Evolutionary conservation across 2,888 invertebrate species (phyloP).

Genomic region (Ormyrus labotus): DNA sequence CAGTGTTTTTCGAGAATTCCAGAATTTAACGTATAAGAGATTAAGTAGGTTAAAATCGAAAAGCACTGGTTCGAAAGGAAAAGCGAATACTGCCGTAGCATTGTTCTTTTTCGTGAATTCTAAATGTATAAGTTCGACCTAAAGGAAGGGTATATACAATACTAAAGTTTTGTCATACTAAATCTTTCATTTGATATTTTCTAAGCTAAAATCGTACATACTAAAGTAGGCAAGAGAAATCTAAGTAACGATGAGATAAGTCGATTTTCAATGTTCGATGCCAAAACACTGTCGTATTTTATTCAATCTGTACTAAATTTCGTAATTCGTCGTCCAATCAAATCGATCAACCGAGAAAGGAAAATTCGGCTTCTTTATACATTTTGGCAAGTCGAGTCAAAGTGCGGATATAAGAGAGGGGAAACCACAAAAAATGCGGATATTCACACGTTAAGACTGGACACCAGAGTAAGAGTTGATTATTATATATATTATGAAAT

Average conservation of each 20-base stretch:
- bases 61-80: slow-evolving; percentile 38
- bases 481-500: slow-evolving; percentile 58
- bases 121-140: slow-evolving; percentile 22
- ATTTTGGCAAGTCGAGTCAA: slow-evolving; percentile 46
- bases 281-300: slow-evolving; percentile 57
- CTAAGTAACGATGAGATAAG: slow-evolving; percentile 19
- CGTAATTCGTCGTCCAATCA: slow-evolving; percentile 42
- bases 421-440: slow-evolving; percentile 47
- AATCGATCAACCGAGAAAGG: slow-evolving; percentile 46
- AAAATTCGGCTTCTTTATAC: slow-evolving; percentile 57
- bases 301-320: slow-evolving; percentile 49
- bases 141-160: neutral
- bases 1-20: slow-evolving; percentile 34
- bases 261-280: slow-evolving; percentile 58
- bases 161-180: slow-evolving; percentile 13
- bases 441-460: slow-evolving; percentile 65
- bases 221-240: slow-evolving; percentile 34
- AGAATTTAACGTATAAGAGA: neutral
- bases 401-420: slow-evolving; percentile 35
- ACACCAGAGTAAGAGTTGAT: slow-evolving; percentile 64
- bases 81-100: slow-evolving; percentile 17
- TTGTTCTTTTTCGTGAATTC: slow-evolving; percentile 25
- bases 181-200: slow-evolving; percentile 33
- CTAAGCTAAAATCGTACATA: slow-evolving; percentile 17
- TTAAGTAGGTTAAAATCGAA: neutral